Percentiles rank a stretch among this genome's conserved stretches.
These are phyloP conservation scores for Cinclus cinclus DNA, from an alignment of 2,113 vertebrate genomes.

Conservation along the genomic window DNA sequence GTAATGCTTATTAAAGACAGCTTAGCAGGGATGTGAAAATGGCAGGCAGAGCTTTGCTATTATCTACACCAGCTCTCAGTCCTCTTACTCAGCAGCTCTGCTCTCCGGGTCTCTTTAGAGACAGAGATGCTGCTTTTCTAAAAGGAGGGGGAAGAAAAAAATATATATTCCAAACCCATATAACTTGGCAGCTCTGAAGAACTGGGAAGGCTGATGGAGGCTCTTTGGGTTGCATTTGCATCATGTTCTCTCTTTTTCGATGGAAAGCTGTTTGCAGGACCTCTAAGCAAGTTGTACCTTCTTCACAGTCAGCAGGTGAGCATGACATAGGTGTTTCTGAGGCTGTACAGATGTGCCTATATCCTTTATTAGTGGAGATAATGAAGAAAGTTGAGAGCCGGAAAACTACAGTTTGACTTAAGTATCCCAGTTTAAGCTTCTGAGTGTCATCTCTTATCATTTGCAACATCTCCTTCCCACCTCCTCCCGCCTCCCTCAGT, in stretches of 20 bases:
- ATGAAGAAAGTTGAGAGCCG: background rate
- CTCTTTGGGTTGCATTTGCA: background rate
- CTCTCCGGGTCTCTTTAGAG: slow-evolving; percentile 31
- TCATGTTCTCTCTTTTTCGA: background rate
- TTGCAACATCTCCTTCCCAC: background rate
- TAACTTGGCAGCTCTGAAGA: background rate
- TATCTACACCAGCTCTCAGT: slow-evolving; percentile 36
- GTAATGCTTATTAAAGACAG: slow-evolving; percentile 64
- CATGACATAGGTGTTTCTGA: background rate
- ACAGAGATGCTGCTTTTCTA: slow-evolving; percentile 16
- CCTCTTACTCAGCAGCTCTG: slow-evolving; percentile 32
- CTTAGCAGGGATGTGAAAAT: slow-evolving; percentile 55
- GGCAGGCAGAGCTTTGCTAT: slow-evolving; percentile 54
- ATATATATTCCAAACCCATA: background rate
- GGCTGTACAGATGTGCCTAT: background rate
- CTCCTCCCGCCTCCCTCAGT: slow-evolving; percentile 34
- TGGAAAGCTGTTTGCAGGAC: background rate
- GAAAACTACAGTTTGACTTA: background rate
- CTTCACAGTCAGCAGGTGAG: background rate
- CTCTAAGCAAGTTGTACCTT: background rate
- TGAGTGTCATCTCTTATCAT: slow-evolving; percentile 6
- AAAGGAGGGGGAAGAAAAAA: background rate
- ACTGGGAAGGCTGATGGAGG: background rate
- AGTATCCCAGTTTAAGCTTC: slow-evolving; percentile 1
- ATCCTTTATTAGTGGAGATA: background rate